Evolutionary conservation across 1,140 invertebrate genomes (phyloP), one percentile per base, ranked within the genome.

Genomic region (Holotrichia oblita): DNA sequence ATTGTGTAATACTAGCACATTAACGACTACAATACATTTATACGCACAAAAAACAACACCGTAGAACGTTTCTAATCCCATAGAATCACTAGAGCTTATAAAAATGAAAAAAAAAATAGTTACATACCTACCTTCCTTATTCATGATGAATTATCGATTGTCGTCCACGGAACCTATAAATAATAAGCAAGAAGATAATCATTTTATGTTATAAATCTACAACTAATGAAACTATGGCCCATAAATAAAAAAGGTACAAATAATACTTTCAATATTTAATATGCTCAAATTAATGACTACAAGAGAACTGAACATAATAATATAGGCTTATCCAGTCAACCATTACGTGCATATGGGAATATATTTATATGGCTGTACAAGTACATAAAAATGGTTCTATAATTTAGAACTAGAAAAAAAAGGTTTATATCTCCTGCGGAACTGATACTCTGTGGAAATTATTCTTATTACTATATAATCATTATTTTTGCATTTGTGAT

Each of bases 181-280:
- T 69, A 69, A 69, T 34, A 27, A 69, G 27, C 22, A 69, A 69
- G 61, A 69, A 69, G 20, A 69, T 69, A 69, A 69, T 69, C 61
- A 69, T 69, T 69, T 69, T 14, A 69, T 27, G 27, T 27, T 69
- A 69, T 69, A 69, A 69, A 69, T 69, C 61, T 22, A 27, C 61
- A 34, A 27, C 17, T 27, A 69, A 22, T 69, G 22, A 22, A 69
- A 27, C 22, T 69, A 69, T 12, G 27, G 22, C 22, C 61, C 6
- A 9, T 17, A 69, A 24, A 22, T 22, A 69, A 69, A 34, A 17
- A 69, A 69, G 61, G 12, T 10, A 34, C 27, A 69, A 69, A 69
- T 69, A 69, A 27, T 27, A 27, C 8, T 9, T 22, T 69, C 61
- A 69, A 69, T 69, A 69, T 69, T 69, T 69, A 69, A 69, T 69